These are phyloP conservation scores for Pagetopsis macropterus DNA, from an alignment of 2,797 vertebrate species.

Conservation along the genomic window DNA sequence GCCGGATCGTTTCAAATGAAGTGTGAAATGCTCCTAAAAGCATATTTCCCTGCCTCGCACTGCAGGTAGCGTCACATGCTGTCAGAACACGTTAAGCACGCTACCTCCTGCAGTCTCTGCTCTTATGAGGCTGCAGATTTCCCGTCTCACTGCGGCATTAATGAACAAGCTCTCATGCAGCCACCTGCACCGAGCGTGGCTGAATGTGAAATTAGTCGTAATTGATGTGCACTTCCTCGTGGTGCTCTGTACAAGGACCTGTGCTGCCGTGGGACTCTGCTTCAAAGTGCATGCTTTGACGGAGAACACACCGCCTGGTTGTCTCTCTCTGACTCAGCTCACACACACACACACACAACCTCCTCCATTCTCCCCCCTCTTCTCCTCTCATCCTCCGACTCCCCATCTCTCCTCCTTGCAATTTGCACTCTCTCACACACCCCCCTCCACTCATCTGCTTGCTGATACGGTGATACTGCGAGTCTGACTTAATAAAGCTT, in stretches of 20 bases:
- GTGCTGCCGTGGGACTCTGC: conserved; percentile 14
- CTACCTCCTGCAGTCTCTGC: background rate
- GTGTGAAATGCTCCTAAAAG: conserved; percentile 24
- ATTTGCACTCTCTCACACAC: conserved; percentile 48
- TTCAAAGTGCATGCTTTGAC: conserved; percentile 24
- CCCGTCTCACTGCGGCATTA: conserved; percentile 38
- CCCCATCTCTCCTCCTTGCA: conserved; percentile 47
- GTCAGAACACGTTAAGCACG: conserved; percentile 19
- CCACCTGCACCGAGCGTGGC: conserved; percentile 45
- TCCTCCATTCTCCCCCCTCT: conserved; percentile 11
- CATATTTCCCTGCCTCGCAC: background rate
- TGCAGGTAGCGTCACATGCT: background rate
- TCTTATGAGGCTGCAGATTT: conserved; percentile 46
- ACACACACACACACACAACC: conserved; percentile 15
- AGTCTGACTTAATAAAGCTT: conserved; percentile 82
- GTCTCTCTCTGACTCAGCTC: conserved; percentile 18
- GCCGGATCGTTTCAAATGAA: background rate
- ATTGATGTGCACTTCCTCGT: conserved; percentile 49
- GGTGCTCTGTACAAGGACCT: conserved; percentile 39
- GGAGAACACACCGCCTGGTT: conserved; percentile 19
- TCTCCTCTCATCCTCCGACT: conserved; percentile 47
- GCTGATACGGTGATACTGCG: conserved; percentile 66
- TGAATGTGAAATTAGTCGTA: conserved; percentile 60
- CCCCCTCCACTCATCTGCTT: conserved; percentile 57
- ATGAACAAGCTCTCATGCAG: conserved; percentile 52